Evolutionary conservation across 92 coral and sea anemone species (phyloP).

Genomic region (Siderastrea siderea): DNA sequence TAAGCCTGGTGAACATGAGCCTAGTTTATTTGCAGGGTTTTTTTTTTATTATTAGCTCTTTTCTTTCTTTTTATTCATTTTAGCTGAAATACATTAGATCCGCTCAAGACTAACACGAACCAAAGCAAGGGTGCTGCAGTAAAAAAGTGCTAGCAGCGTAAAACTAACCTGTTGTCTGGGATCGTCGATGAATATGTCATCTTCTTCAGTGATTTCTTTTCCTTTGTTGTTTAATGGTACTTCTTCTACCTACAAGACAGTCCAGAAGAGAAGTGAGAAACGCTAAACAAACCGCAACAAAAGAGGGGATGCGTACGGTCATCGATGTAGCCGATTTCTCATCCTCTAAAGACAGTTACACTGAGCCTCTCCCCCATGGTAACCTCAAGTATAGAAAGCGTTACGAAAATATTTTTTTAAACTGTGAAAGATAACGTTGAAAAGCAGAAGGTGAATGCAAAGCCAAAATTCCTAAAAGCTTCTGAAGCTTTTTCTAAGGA

Average conservation of each 20-base stretch:
- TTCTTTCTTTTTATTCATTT: too few relatives aligned
- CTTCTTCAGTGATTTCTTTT: conserved; percentile 87
- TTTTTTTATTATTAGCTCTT: too few relatives aligned
- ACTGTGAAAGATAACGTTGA: too few relatives aligned
- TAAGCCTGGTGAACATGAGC: too few relatives aligned
- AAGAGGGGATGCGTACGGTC: conserved; percentile 58
- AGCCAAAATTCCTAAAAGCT: conserved; percentile 88
- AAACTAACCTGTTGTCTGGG: conserved; percentile 82
- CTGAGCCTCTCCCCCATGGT: conserved; percentile 85
- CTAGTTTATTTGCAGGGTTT: too few relatives aligned
- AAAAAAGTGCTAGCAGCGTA: too few relatives aligned
- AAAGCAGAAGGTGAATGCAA: conserved; percentile 52
- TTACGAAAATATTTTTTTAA: too few relatives aligned
- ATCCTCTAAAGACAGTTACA: conserved; percentile 84
- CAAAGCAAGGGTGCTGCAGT: too few relatives aligned
- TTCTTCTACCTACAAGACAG: conserved; percentile 74
- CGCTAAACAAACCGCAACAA: background rate
- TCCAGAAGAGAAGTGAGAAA: background rate
- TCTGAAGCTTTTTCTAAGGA: conserved; percentile 77
- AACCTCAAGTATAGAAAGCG: too few relatives aligned
- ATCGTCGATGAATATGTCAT: conserved; percentile 88
- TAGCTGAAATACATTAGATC: too few relatives aligned
- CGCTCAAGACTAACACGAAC: too few relatives aligned
- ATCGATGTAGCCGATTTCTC: conserved; percentile 83
- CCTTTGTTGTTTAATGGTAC: conserved; percentile 89